These are phyloP conservation scores for Pipra filicauda DNA, from an alignment of 2,113 vertebrate species.

Conservation along the genomic window DNA sequence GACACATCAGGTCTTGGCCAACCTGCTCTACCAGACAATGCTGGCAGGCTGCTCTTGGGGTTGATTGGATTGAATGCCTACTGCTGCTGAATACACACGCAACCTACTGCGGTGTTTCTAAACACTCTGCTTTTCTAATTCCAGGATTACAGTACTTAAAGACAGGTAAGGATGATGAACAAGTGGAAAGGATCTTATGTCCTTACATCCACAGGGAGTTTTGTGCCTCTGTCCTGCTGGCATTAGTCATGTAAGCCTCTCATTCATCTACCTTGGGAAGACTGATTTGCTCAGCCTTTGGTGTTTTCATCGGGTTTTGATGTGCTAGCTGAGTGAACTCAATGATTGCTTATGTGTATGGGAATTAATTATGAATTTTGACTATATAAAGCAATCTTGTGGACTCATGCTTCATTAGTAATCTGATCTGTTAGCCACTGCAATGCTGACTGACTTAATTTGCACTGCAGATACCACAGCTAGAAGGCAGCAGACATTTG, in stretches of 20 bases:
- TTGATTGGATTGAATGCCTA: neutral
- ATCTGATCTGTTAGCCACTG: neutral
- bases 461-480: neutral
- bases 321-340: constrained; percentile 22
- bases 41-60: neutral
- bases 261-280: constrained; percentile 13
- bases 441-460: neutral
- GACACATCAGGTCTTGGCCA: neutral
- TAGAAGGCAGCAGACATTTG: neutral
- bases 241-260: constrained; percentile 42
- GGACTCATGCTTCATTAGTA: constrained; percentile 23
- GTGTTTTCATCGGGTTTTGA: constrained; percentile 20
- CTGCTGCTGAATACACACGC: neutral
- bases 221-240: constrained; percentile 19
- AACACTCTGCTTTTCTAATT: constrained; percentile 25
- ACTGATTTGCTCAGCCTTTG: constrained; percentile 27
- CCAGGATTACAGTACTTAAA: constrained; percentile 46
- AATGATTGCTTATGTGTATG: neutral
- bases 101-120: neutral
- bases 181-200: constrained; percentile 46
- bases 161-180: constrained; percentile 33
- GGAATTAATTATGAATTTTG: constrained; percentile 47
- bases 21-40: neutral
- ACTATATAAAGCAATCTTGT: neutral
- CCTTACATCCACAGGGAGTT: constrained; percentile 23